phyloP scores from a whole-genome alignment of 2,113 vertebrate genomes.

The Prunella himalayana region DNA sequence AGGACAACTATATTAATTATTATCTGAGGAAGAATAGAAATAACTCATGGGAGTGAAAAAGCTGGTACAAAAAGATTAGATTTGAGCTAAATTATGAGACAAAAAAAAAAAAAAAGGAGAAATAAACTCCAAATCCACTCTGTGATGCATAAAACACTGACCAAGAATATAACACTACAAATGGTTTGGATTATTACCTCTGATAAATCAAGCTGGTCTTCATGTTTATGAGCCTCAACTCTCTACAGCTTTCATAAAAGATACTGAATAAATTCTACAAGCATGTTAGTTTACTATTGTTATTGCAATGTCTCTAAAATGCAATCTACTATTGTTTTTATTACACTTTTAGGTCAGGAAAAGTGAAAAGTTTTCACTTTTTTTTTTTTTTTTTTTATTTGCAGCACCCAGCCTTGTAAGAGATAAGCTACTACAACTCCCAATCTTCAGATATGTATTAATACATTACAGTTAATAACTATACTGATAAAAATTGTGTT shows the following conservation, averaged over 20 bases:
- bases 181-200: background rate
- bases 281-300: background rate
- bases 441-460: background rate
- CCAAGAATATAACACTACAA: background rate
- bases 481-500: background rate
- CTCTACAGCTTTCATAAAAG: background rate
- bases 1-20: background rate
- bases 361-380: background rate
- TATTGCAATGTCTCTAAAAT: slow-evolving; percentile 5
- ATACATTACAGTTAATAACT: background rate
- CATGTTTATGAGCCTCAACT: background rate
- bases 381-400: background rate
- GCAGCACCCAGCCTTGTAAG: background rate
- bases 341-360: background rate
- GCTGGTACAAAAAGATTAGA: background rate
- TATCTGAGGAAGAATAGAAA: background rate
- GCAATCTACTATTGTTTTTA: background rate
- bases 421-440: background rate
- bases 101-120: background rate
- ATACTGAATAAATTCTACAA: background rate
- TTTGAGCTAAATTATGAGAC: background rate
- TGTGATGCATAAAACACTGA: background rate
- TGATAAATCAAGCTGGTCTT: background rate
- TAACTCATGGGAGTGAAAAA: background rate
- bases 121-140: background rate